A percentile compares a stretch with the other conserved stretches of the same genome.
Evolutionary conservation across 2,797 vertebrate genomes (phyloP).

Genomic region (Enteromius treurensis): DNA sequence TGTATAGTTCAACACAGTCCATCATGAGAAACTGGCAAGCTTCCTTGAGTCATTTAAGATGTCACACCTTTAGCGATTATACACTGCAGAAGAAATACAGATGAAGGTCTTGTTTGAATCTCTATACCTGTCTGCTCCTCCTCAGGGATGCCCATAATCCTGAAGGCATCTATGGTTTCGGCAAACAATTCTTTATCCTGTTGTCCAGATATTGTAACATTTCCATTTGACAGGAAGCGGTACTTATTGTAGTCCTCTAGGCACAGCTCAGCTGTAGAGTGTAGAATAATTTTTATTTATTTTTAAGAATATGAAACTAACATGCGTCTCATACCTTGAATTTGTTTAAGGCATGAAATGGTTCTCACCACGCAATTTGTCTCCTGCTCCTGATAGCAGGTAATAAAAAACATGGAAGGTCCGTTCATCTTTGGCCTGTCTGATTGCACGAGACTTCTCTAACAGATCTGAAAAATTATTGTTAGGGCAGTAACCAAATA

Average conservation of each 20-base stretch:
- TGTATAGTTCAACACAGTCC: not conserved
- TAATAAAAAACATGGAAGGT: conserved; percentile 89
- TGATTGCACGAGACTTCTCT: conserved; percentile 88
- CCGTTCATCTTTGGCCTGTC: conserved; percentile 87
- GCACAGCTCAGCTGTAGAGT: conserved; percentile 78
- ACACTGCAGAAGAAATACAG: not conserved
- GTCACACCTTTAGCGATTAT: not conserved
- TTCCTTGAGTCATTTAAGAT: not conserved
- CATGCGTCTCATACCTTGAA: not conserved
- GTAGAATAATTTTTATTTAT: not conserved
- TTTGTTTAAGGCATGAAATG: not conserved
- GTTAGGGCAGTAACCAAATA: conserved; percentile 41
- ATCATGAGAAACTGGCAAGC: not conserved
- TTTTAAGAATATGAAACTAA: no score
- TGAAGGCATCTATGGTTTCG: conserved; percentile 88
- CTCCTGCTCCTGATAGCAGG: conserved; percentile 82
- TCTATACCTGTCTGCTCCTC: conserved; percentile 84
- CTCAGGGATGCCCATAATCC: conserved; percentile 87
- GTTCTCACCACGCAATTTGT: conserved; percentile 82
- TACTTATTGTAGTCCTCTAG: conserved; percentile 88
- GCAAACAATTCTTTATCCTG: conserved; percentile 87
- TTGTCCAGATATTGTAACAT: conserved; percentile 85
- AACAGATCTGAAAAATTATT: conserved; percentile 78
- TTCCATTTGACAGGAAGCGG: conserved; percentile 87
- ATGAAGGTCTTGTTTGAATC: not conserved